Evolutionary conservation across 2,888 invertebrate genomes (phyloP), one percentile per base, ranked within the genome.

Genomic region (Prosopocoilus inquinatus): DNA sequence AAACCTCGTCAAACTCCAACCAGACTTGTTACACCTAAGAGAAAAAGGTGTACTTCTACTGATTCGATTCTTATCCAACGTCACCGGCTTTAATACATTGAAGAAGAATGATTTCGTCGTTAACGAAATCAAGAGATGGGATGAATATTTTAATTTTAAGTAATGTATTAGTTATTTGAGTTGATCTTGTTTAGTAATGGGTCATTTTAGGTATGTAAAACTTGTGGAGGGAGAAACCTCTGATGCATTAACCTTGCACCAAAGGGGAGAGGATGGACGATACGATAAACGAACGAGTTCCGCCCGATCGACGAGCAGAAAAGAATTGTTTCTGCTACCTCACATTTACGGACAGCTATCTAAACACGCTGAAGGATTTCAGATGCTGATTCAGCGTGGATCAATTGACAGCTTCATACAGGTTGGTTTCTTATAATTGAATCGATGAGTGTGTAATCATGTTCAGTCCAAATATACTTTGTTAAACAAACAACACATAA

Each of bases 211-310:
- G 66, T 98, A 98, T 78, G 94, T 95, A 2, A 85, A 89, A 9
- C 78, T 96, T 28, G 87, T 97, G 33, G 98, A 98, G 75, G 90
- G 91, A 47, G 87, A 90, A 63, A 87, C 95, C 65, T 91, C 94
- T 72, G 91, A 94, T 70, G 89, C 91, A 34, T 77, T 97, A 65
- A 94, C 94, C 1, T 83, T 91, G 53, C 89, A 93, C 71, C 88
- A 90, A 69, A 84, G 90, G 64, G 88, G 87, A 47, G 90, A 90
- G 68, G 88, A 89, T 69, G 91, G 91, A 1, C 80, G 81, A 56
- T 91, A 91, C 68, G 85, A 88, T 57, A 81, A 88, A 56, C 78
- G 89, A 61, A 81, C 83, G 62, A 85, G 84, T 65, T 81, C 83
- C 58, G 81, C 89, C 49, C 76, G 84, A 12, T 76, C 82, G 46